Evolutionary conservation across 1,140 invertebrate genomes (phyloP).

Genomic region (Leptinotarsa texana): DNA sequence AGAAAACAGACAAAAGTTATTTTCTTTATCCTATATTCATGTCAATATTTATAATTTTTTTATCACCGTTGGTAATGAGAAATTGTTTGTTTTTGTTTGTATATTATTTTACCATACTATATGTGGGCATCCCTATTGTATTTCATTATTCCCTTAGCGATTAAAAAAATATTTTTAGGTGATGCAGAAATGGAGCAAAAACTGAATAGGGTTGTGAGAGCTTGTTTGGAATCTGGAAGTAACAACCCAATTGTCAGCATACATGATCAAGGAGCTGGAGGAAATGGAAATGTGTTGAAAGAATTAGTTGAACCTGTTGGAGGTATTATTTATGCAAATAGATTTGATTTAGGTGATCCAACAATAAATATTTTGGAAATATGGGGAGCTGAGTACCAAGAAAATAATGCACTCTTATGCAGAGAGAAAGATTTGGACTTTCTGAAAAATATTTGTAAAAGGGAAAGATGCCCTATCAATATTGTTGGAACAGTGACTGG

Average conservation of each 20-base stretch:
- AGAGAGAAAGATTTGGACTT: slow-evolving; percentile 65
- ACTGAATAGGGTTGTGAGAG: slow-evolving; percentile 89
- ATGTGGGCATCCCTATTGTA: neutral
- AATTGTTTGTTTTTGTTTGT: too few species aligned
- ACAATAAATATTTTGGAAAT: slow-evolving; percentile 91
- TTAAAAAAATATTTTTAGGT: slow-evolving; percentile 57
- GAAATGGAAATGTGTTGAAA: slow-evolving; percentile 97
- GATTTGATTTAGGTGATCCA: slow-evolving; percentile 91
- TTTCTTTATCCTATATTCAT: too few species aligned
- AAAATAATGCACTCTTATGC: slow-evolving; percentile 89
- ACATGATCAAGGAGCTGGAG: slow-evolving; percentile 96
- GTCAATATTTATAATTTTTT: too few species aligned
- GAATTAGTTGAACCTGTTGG: slow-evolving; percentile 94
- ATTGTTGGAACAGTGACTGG: slow-evolving; percentile 92
- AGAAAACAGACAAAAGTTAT: too few species aligned
- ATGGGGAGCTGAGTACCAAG: slow-evolving; percentile 99
- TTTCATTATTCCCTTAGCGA: neutral
- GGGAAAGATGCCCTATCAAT: slow-evolving; percentile 88
- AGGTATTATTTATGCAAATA: slow-evolving; percentile 85
- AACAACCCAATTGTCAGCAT: slow-evolving; percentile 92
- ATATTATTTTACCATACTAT: neutral
- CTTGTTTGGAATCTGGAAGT: slow-evolving; percentile 81
- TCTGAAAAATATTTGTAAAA: slow-evolving; percentile 73
- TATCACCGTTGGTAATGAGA: too few species aligned
- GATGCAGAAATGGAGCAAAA: slow-evolving; percentile 99